These are phyloP conservation scores for Sweltsa coloradensis DNA, from an alignment of 1,140 invertebrate genomes.

Conservation along the genomic window DNA sequence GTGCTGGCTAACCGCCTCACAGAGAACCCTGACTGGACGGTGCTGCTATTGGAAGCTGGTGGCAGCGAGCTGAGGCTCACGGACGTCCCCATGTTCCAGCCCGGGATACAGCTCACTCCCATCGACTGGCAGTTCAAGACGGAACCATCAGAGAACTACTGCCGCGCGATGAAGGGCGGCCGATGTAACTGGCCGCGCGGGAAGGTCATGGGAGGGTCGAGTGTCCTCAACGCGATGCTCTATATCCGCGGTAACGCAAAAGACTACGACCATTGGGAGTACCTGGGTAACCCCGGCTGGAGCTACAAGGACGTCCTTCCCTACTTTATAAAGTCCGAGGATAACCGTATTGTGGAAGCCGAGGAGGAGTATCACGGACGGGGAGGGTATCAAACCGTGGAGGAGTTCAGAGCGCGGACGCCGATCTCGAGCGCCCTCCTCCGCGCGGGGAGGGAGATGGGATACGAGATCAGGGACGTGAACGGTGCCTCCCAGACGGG, in stretches of 20 bases:
- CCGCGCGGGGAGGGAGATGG: constrained; percentile 51
- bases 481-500: constrained; percentile 64
- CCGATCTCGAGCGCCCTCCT: constrained; percentile 50
- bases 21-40: constrained; percentile 65
- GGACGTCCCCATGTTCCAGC: constrained; percentile 62
- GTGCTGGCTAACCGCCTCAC: constrained; percentile 80
- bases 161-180: constrained; percentile 34
- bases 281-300: constrained; percentile 40
- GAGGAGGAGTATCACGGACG: constrained; percentile 62
- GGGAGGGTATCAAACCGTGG: constrained; percentile 52
- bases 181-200: constrained; percentile 53
- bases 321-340: constrained; percentile 13
- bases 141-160: constrained; percentile 39
- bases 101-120: constrained; percentile 51
- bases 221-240: constrained; percentile 70
- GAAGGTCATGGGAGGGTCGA: constrained; percentile 60
- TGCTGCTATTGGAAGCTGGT: constrained; percentile 80
- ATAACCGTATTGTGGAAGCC: no score
- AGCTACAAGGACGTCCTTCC: constrained; percentile 11
- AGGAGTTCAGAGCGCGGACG: constrained; percentile 45
- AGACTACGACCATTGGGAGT: constrained; percentile 52
- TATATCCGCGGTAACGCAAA: constrained; percentile 54
- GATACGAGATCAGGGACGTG: constrained; percentile 55
- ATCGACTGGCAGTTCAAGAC: constrained; percentile 57
- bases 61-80: constrained; percentile 78